phyloP scores from a whole-genome alignment of 2,888 invertebrate genomes.

The Hirtodrosophila duncani region DNA sequence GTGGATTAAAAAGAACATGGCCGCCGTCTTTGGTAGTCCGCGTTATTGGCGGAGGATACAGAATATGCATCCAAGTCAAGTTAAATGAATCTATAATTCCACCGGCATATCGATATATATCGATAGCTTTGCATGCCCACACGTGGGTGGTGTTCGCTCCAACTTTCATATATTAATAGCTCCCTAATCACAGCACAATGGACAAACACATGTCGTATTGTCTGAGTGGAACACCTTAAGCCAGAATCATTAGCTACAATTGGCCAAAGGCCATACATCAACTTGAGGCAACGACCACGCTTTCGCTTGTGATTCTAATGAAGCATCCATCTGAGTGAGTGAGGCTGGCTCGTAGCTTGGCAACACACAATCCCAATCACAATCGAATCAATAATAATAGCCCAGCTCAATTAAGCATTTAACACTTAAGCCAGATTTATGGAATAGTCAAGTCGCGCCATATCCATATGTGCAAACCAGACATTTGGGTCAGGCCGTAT shows the following conservation, averaged over 20 bases:
- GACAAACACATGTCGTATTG: too few species aligned
- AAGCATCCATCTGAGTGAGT: constrained; percentile 27
- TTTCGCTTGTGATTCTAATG: constrained; percentile 12
- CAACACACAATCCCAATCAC: constrained; percentile 11
- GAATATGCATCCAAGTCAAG: too few species aligned
- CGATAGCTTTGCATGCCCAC: too few species aligned
- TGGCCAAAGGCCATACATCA: constrained; percentile 34
- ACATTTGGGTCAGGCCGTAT: constrained; percentile 61
- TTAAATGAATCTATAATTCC: too few species aligned
- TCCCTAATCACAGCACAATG: constrained; percentile 5
- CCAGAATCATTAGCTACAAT: constrained; percentile 13
- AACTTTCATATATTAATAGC: constrained; percentile 13
- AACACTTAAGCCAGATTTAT: constrained; percentile 56
- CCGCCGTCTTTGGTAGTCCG: too few species aligned
- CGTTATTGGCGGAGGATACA: too few species aligned
- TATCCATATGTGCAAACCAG: constrained; percentile 42
- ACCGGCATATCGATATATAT: too few species aligned
- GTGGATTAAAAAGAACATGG: too few species aligned
- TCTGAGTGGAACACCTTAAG: constrained; percentile 8
- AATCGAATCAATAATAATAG: constrained; percentile 43
- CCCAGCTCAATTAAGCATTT: constrained; percentile 54
- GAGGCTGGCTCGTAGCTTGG: too few species aligned
- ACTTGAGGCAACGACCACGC: constrained; percentile 24
- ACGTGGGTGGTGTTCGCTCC: too few species aligned
- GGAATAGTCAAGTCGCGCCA: constrained; percentile 34